Percentiles rank a stretch among this genome's conserved stretches.
These are phyloP conservation scores for Lateolabrax maculatus DNA, from an alignment of 2,797 vertebrate species.

Conservation along the genomic window DNA sequence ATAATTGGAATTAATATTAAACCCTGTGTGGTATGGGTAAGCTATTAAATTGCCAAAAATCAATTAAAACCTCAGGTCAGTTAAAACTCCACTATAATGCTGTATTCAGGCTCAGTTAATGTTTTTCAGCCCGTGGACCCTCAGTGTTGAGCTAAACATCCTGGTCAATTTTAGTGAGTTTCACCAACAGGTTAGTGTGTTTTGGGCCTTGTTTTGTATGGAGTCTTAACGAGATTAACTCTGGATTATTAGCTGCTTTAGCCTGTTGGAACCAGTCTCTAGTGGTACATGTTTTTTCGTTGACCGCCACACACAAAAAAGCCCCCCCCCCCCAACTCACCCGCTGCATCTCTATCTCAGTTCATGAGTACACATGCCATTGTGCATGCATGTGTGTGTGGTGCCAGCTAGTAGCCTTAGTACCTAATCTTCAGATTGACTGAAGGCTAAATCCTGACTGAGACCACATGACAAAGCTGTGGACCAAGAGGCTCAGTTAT, in stretches of 20 bases:
- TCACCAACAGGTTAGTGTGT: neutral
- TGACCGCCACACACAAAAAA: neutral
- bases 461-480: constrained; percentile 59
- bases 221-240: constrained; percentile 47
- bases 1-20: neutral
- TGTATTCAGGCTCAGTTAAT: neutral
- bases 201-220: neutral
- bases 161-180: neutral
- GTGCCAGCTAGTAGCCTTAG: constrained; percentile 16
- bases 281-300: neutral
- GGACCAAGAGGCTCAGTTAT: constrained; percentile 12
- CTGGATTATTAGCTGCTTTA: constrained; percentile 39
- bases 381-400: neutral
- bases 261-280: constrained; percentile 1
- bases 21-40: neutral
- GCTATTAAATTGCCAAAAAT: neutral
- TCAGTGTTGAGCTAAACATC: neutral
- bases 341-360: neutral
- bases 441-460: constrained; percentile 55
- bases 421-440: constrained; percentile 65
- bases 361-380: neutral
- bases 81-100: too few relatives aligned
- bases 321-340: neutral
- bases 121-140: neutral
- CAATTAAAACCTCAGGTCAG: too few relatives aligned